Conservation (phyloP, 2,888 invertebrate species). For the Meiosimyza decipiens region DNA sequence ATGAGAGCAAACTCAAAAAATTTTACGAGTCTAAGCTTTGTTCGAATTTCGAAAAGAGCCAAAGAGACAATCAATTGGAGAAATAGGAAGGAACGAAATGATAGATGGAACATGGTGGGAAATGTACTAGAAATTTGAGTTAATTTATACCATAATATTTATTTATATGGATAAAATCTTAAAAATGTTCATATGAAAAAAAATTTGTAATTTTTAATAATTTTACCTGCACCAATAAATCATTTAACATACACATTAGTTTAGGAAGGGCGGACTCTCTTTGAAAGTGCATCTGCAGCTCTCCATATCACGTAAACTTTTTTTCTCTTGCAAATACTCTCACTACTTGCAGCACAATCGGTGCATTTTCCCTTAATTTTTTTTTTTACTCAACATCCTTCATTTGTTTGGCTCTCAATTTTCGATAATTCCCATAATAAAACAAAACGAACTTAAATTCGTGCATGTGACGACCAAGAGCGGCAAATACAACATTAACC, state of each 20-base stretch:
- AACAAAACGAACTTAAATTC: conserved; percentile 42
- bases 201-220: neutral
- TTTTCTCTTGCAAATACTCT: conserved; percentile 12
- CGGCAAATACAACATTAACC: conserved; percentile 33
- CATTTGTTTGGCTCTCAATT: conserved; percentile 50
- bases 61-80: neutral
- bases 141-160: neutral
- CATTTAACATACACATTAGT: neutral
- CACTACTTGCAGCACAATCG: conserved; percentile 22
- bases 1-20: neutral
- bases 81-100: conserved; percentile 4
- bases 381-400: conserved; percentile 26
- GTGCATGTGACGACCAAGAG: conserved; percentile 21
- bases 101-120: neutral
- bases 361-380: conserved; percentile 31
- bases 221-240: neutral
- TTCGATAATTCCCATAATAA: conserved; percentile 59
- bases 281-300: neutral
- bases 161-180: neutral
- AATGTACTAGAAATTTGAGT: neutral
- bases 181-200: neutral
- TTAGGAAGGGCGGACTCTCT: neutral
- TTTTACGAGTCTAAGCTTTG: neutral
- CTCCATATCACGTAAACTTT: neutral
- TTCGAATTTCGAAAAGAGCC: neutral